These are phyloP conservation scores for Empis stercorea DNA, from an alignment of 2,888 invertebrate genomes.

Conservation along the genomic window DNA sequence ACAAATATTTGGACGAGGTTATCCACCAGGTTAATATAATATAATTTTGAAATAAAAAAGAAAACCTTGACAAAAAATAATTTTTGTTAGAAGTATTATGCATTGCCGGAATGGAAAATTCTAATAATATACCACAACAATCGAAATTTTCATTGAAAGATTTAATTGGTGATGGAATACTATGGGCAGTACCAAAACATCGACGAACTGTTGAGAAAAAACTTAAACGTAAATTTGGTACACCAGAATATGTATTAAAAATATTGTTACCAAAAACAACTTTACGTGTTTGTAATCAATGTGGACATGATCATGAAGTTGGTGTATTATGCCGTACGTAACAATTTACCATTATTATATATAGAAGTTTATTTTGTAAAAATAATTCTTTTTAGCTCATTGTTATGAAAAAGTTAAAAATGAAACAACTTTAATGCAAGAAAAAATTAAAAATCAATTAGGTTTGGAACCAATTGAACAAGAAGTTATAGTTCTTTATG, in stretches of 20 bases:
- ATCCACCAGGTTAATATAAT: constrained; percentile 39
- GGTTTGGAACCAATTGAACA: constrained; percentile 63
- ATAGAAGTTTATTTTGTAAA: not conserved
- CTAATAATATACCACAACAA: constrained; percentile 1
- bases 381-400: constrained; percentile 47
- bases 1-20: constrained; percentile 29
- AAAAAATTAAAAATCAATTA: constrained; percentile 55
- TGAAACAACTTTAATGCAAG: constrained; percentile 72
- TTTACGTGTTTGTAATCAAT: constrained; percentile 61
- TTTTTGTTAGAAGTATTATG: constrained; percentile 15
- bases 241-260: constrained; percentile 53
- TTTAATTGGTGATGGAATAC: constrained; percentile 56
- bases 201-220: constrained; percentile 66
- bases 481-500: constrained; percentile 75
- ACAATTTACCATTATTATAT: not conserved
- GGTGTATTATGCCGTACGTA: constrained; percentile 69
- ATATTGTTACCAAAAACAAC: constrained; percentile 57
- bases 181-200: constrained; percentile 72
- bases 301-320: constrained; percentile 73
- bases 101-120: constrained; percentile 14
- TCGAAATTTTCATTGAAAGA: constrained; percentile 35
- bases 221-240: constrained; percentile 58
- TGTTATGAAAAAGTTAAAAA: constrained; percentile 72
- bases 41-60: not conserved
- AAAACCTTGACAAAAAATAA: not conserved